Evolutionary conservation across 1,140 invertebrate genomes (phyloP), one percentile per base, ranked within the genome.

Genomic region (Drosophila lini): DNA sequence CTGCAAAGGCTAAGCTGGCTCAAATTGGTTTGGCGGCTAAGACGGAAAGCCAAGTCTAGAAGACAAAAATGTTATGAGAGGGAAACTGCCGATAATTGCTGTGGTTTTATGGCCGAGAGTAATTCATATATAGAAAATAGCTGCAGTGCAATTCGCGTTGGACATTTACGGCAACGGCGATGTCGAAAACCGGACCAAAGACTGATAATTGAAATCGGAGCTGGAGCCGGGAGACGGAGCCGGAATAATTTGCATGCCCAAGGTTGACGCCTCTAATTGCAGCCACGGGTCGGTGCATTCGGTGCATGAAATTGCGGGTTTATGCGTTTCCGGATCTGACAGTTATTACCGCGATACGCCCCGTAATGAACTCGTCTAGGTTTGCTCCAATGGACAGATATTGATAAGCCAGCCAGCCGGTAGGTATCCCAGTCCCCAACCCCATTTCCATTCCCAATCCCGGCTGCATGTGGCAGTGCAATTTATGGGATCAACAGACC

Each of bases 401-500:
- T 45, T 74, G 58, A 74, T 74, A 74, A 62, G 71, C 36, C 41
- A 34, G n/a, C 44, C 44, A 45, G 55, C 13, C 13, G 19, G n/a
- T 41, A 4, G 67, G 52, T 36, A 16, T 41, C 19, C 45, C 42
- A 22, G 36, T 16, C 15, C 31, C 57, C 56, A 44, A 53, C 19
- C 8, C 34, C 28, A 31, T 4, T 31, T 42, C 56, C 57, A 25
- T 5, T 25, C 32, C 31, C 45, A 61, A 45, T 64, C 42, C 50
- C 56, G 32, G 47, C 59, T 38, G 60, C 56, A 69, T 76, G 68
- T 47, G 68, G 52, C 68, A 53, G 57, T 68, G 75, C 80, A 86
- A 86, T 86, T 86, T 88, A 86, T 86, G 83, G 83, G 83, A 83
- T 86, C 83, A 86, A 80, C 71, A 80, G 80, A 89, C 78, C 83